These are phyloP conservation scores for Anguilla marmorata DNA, from an alignment of 2,797 vertebrate species.

Conservation along the genomic window DNA sequence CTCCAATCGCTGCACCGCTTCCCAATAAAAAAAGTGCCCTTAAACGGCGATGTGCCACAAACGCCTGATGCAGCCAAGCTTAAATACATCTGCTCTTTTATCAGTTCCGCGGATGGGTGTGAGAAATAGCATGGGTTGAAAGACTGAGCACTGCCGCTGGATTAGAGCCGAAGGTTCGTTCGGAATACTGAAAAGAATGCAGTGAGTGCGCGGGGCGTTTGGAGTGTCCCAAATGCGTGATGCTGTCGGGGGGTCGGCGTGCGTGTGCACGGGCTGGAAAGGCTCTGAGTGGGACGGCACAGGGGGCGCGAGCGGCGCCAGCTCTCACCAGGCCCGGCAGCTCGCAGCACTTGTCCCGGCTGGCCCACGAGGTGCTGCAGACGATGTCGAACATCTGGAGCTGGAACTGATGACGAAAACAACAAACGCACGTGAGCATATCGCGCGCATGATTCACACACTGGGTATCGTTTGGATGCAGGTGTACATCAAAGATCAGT, in stretches of 20 bases:
- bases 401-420: slow-evolving; percentile 78
- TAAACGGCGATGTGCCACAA: neutral
- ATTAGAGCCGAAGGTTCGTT: neutral
- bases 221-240: neutral
- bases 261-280: neutral
- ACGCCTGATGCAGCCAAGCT: neutral
- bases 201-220: neutral
- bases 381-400: slow-evolving; percentile 94
- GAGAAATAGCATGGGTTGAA: neutral
- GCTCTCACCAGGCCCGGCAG: slow-evolving; percentile 89
- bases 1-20: neutral
- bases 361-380: slow-evolving; percentile 90
- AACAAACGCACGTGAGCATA: neutral
- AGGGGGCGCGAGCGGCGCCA: neutral
- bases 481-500: neutral
- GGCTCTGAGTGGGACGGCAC: neutral
- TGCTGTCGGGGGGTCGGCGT: neutral
- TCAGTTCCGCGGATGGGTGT: neutral
- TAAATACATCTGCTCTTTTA: neutral
- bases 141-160: neutral
- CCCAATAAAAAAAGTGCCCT: neutral
- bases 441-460: slow-evolving; percentile 2
- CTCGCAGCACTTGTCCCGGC: slow-evolving; percentile 92
- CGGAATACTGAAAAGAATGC: neutral
- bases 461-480: neutral